Base-by-base conservation (phyloP, 2,797 vertebrate species). In the Acanthiza pusilla region DNA sequence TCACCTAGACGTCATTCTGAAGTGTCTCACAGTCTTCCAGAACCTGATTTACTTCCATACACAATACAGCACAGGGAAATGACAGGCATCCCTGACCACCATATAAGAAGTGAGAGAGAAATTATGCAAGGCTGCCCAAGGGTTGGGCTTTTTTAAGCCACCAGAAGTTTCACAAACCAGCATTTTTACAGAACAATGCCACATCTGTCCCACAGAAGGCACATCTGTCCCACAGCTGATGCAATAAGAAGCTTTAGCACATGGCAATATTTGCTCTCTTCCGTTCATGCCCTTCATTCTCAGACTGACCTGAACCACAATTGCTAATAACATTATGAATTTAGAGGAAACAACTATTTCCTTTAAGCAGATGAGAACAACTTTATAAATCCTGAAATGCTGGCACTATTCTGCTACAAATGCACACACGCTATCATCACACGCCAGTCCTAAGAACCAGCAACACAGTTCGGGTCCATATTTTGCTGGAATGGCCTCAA, bases 201-300 rank as follows among this genome's bases (percentile, higher is more conserved):
- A 51, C 43, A 77, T 70, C n/a, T 76, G 40, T 61, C 88, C 30
- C 36, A 38, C 61, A 89, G 57, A 75, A 71, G 13, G 36, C 21
- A 67, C 75, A 86, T 83, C 48, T 91, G 60, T 51, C 77, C 23
- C 54, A 51, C 73, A 91, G 66, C 36, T 66, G n/a, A 82, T 82
- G 45, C 21, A 88, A 6, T 5, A 62, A 85, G 51, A 79, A 73
- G 22, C 32, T 74, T 53, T 42, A 89, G 42, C 32, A 53, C 47
- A 62, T 26, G 21, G 30, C 34, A 58, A 5, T 45, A 38, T 75
- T 57, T 72, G 36, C 23, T 60, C 40, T 79, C 42, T 60, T 67
- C 38, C 48, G 74, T 32, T 42, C 34, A 26, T 29, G 29, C 7
- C 74, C 23, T 77, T 74, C 53, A 25, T n/a, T 71, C 27, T 61